Percentiles rank a stretch among this genome's conserved stretches.
Evolutionary conservation across 2,113 vertebrate species (phyloP).

Genomic region (Saguinus midas): DNA sequence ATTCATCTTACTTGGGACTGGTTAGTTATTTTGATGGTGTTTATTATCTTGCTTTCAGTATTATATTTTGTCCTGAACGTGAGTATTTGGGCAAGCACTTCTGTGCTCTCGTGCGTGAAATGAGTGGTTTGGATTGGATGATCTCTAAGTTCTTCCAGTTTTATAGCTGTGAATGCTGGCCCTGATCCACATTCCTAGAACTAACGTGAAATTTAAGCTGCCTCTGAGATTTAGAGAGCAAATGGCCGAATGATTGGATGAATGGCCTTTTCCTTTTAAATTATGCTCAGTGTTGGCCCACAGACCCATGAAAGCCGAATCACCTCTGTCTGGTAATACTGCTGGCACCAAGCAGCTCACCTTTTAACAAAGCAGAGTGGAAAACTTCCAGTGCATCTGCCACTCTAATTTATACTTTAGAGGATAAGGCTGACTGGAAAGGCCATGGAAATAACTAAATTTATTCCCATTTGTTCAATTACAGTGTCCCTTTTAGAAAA

Average conservation of each 20-base stretch:
- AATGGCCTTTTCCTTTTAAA: background rate
- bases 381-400: slow-evolving; percentile 69
- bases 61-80: background rate
- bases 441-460: slow-evolving; percentile 67
- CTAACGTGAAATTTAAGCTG: background rate
- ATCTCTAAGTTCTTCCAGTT: background rate
- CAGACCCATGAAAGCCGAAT: background rate
- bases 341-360: slow-evolving; percentile 53
- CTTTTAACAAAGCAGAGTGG: slow-evolving; percentile 72
- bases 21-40: background rate
- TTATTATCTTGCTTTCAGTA: background rate
- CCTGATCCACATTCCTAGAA: background rate
- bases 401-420: slow-evolving; percentile 78
- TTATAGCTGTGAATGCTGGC: background rate
- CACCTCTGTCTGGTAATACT: slow-evolving; percentile 21
- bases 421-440: slow-evolving; percentile 73
- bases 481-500: slow-evolving; percentile 55
- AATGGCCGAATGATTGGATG: background rate
- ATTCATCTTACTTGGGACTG: background rate
- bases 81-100: background rate
- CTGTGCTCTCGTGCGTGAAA: background rate
- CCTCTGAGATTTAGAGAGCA: slow-evolving; percentile 5
- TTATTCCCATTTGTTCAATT: slow-evolving; percentile 78
- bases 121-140: background rate
- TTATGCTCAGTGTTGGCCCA: background rate